A percentile compares a stretch with the other conserved stretches of the same genome.
phyloP scores from a whole-genome alignment of 2,888 invertebrate species.

The Loripinus fragilis region DNA sequence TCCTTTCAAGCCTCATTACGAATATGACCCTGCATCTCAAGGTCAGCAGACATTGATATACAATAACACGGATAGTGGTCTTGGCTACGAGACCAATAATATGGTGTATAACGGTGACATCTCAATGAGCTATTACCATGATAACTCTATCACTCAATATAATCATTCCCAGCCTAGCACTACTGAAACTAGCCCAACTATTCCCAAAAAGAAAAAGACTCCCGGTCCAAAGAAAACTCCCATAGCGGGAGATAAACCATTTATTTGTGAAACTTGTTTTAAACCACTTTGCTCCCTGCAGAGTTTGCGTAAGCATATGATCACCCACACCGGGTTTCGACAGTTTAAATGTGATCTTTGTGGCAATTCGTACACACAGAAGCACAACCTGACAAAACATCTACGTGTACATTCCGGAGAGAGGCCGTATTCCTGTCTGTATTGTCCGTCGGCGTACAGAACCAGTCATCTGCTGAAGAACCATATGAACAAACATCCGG shows the following conservation, averaged over 20 bases:
- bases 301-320: conserved; percentile 43
- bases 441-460: conserved; percentile 51
- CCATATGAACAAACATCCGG: conserved; percentile 41
- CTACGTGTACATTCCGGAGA: conserved; percentile 51
- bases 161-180: neutral
- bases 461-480: conserved; percentile 54
- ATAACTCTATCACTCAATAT: neutral
- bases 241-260: neutral
- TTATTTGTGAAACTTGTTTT: conserved; percentile 43
- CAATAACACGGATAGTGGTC: conserved; percentile 8
- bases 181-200: neutral
- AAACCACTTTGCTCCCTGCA: conserved; percentile 46
- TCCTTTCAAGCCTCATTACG: conserved; percentile 10
- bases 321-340: conserved; percentile 47
- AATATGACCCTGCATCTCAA: neutral
- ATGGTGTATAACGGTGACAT: conserved; percentile 9
- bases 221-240: neutral
- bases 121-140: conserved; percentile 2
- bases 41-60: neutral
- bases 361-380: conserved; percentile 57
- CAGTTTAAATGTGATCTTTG: conserved; percentile 53
- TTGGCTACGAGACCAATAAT: neutral
- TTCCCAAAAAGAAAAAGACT: neutral
- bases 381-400: conserved; percentile 58
- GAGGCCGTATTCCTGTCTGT: conserved; percentile 44